A percentile compares a stretch with the other conserved stretches of the same genome.
Conservation (phyloP, 2,888 invertebrate genomes). For the Epirrhoe tristata region DNA sequence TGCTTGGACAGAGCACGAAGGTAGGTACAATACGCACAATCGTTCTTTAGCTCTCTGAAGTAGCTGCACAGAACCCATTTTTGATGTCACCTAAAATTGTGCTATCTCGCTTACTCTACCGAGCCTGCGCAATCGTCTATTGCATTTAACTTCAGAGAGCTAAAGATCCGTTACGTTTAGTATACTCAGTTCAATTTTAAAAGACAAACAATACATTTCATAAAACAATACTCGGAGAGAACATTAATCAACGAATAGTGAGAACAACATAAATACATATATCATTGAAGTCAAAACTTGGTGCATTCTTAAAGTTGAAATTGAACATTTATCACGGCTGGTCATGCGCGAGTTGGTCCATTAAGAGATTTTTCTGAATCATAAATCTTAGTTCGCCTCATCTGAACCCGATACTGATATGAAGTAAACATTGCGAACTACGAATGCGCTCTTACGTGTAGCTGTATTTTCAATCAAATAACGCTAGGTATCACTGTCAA, state of each 20-base stretch:
- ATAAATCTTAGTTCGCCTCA: conserved; percentile 84
- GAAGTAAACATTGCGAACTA: conserved; percentile 67
- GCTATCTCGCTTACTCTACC: too few species aligned
- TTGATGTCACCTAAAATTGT: too few species aligned
- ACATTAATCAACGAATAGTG: conserved; percentile 65
- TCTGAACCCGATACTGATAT: conserved; percentile 79
- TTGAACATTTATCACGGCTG: conserved; percentile 83
- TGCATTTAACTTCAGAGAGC: too few species aligned
- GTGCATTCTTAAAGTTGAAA: conserved; percentile 82
- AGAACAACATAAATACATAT: conserved; percentile 73
- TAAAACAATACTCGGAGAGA: conserved; percentile 36
- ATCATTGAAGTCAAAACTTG: conserved; percentile 82
- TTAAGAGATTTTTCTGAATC: conserved; percentile 84
- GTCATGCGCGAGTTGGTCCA: conserved; percentile 80
- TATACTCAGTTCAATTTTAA: too few species aligned
- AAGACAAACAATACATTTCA: conserved; percentile 26
- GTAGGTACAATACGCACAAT: too few species aligned
- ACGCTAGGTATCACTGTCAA: background rate
- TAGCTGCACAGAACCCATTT: too few species aligned
- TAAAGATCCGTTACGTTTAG: too few species aligned
- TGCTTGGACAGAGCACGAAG: too few species aligned
- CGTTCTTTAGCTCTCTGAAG: too few species aligned
- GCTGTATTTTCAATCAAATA: background rate
- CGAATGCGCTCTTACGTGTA: conserved; percentile 47
- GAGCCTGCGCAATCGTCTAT: too few species aligned